Evolutionary conservation across 2,888 invertebrate species (phyloP).

Genomic region (Lasioglossum villosulum): DNA sequence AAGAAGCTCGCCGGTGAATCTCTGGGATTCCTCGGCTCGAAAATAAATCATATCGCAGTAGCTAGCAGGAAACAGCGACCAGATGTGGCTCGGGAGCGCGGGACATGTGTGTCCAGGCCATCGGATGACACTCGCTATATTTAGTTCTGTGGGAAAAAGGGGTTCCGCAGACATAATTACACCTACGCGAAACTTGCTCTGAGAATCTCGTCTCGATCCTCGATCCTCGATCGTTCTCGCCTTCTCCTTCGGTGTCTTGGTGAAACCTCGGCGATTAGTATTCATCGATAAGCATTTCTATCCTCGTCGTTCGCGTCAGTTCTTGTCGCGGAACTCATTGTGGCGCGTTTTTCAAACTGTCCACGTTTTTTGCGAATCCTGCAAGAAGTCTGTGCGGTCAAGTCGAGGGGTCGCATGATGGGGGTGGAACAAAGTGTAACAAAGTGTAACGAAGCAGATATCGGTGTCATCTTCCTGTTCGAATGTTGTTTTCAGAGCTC

Average conservation of each 20-base stretch:
- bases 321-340: background rate
- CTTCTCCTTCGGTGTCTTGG: background rate
- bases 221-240: conserved; percentile 8
- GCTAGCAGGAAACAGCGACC: conserved; percentile 70
- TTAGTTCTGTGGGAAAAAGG: conserved; percentile 83
- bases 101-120: conserved; percentile 79
- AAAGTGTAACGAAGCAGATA: background rate
- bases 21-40: conserved; percentile 64
- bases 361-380: background rate
- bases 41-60: conserved; percentile 77
- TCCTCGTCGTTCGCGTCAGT: background rate
- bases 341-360: background rate
- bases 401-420: background rate
- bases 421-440: background rate
- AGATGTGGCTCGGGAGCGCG: conserved; percentile 63
- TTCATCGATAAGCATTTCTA: conserved; percentile 13
- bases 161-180: conserved; percentile 73
- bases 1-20: conserved; percentile 40
- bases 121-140: conserved; percentile 81
- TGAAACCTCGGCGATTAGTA: background rate
- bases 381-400: background rate
- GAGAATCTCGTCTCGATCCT: background rate
- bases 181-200: conserved; percentile 60
- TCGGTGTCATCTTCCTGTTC: background rate
- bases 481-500: background rate